phyloP scores from a whole-genome alignment of 2,888 invertebrate species.

The Chalcosyrphus nemorum region DNA sequence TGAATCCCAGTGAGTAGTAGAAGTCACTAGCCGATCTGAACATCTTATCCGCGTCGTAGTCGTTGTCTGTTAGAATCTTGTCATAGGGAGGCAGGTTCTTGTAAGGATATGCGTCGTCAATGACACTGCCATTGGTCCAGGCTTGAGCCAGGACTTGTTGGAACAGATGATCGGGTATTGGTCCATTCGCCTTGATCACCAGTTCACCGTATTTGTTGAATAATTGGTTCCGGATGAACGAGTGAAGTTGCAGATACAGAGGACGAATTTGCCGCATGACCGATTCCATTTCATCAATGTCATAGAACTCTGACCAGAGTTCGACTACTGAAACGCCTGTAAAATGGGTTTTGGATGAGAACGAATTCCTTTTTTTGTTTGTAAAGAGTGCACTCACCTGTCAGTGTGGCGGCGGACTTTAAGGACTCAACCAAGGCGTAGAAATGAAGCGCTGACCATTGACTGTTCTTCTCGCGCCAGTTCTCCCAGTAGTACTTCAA shows the following conservation, averaged over 20 bases:
- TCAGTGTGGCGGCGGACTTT: slow-evolving; percentile 77
- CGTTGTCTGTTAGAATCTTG: slow-evolving; percentile 75
- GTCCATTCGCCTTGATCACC: slow-evolving; percentile 85
- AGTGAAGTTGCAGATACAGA: slow-evolving; percentile 90
- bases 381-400: slow-evolving; percentile 71
- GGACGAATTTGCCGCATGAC: slow-evolving; percentile 84
- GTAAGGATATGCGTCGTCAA: slow-evolving; percentile 78
- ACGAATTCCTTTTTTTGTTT: not conserved
- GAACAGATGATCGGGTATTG: slow-evolving; percentile 90
- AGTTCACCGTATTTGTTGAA: slow-evolving; percentile 87
- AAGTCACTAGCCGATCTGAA: slow-evolving; percentile 78
- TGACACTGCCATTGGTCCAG: slow-evolving; percentile 79
- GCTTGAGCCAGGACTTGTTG: slow-evolving; percentile 82
- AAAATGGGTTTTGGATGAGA: not conserved
- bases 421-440: slow-evolving; percentile 78
- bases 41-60: slow-evolving; percentile 76
- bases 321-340: slow-evolving; percentile 77
- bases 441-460: slow-evolving; percentile 79
- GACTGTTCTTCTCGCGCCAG: slow-evolving; percentile 74
- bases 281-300: slow-evolving; percentile 78
- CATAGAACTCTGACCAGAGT: slow-evolving; percentile 78
- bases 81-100: slow-evolving; percentile 78
- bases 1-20: slow-evolving; percentile 79
- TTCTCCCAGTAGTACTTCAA: slow-evolving; percentile 72
- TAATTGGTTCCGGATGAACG: slow-evolving; percentile 89